These are phyloP conservation scores for Xyliphius kryptos DNA, from an alignment of 2,113 vertebrate species.

Conservation along the genomic window DNA sequence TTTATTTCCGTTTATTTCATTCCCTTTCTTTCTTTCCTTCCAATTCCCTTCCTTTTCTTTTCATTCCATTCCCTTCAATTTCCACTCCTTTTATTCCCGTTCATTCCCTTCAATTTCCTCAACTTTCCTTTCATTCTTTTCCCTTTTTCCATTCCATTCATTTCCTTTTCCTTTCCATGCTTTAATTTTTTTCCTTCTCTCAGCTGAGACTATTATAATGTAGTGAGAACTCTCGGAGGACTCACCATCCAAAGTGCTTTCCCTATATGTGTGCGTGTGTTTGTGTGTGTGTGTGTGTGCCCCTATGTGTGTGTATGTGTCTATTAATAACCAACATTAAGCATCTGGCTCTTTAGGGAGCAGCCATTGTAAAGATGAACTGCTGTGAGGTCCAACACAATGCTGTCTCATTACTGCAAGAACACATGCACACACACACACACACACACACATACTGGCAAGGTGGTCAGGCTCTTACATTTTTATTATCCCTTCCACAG, in stretches of 20 bases:
- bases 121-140: no score
- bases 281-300: slow-evolving; percentile 7
- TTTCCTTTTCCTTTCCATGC: not conserved
- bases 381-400: slow-evolving; percentile 40
- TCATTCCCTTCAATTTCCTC: no score
- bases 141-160: no score
- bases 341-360: slow-evolving; percentile 35
- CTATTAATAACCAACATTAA: slow-evolving; percentile 43
- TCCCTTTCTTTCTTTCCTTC: no score
- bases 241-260: slow-evolving; percentile 25
- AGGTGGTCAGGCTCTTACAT: slow-evolving; percentile 30
- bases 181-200: not conserved
- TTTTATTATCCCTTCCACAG: slow-evolving; percentile 34
- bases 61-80: no score
- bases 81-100: no score
- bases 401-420: slow-evolving; percentile 34
- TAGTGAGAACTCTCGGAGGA: slow-evolving; percentile 28
- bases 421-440: slow-evolving; percentile 18
- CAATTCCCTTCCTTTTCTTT: no score
- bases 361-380: slow-evolving; percentile 42
- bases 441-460: slow-evolving; percentile 18
- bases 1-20: no score
- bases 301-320: slow-evolving; percentile 15
- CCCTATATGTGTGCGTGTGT: slow-evolving; percentile 11
- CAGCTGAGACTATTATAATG: slow-evolving; percentile 17